Conservation (phyloP, 1,140 invertebrate species). For the Sarcophaga bullata region DNA sequence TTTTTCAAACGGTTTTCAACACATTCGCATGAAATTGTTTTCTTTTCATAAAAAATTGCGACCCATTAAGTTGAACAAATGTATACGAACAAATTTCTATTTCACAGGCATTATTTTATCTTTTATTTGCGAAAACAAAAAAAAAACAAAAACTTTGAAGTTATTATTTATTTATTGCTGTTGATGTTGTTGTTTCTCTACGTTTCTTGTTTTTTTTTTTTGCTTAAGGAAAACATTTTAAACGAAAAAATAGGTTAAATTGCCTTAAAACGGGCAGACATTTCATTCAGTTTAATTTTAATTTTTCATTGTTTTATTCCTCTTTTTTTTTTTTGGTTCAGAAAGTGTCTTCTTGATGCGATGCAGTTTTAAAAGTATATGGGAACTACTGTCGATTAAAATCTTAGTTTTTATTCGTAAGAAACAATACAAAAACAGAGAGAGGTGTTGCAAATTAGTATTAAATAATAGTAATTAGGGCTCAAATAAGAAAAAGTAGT, state of each 20-base stretch:
- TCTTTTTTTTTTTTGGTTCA: too few relatives aligned
- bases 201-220: too few relatives aligned
- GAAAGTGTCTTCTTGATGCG: too few relatives aligned
- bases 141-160: not conserved
- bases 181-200: too few relatives aligned
- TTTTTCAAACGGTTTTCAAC: not conserved
- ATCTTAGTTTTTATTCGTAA: not conserved
- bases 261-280: not conserved
- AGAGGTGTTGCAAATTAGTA: constrained; percentile 14
- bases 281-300: too few relatives aligned
- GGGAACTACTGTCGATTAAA: not conserved
- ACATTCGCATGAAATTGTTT: not conserved
- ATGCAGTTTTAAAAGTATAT: not conserved
- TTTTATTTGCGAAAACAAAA: not conserved
- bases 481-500: not conserved
- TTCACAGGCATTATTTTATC: not conserved
- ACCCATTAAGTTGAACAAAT: not conserved
- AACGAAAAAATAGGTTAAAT: not conserved
- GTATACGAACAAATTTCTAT: constrained; percentile 15
- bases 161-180: too few relatives aligned
- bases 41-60: not conserved
- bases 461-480: not conserved
- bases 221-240: not conserved
- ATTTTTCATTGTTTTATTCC: too few relatives aligned
- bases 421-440: not conserved